Percentiles rank a stretch among this genome's conserved stretches.
phyloP scores from a whole-genome alignment of 2,113 vertebrate species.

The human region GRCh38 chr7:15620501-15621000 shows the following conservation, averaged over 20 bases:
- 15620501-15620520: no score
- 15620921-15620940: constrained; percentile 71
- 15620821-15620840: constrained; percentile 77
- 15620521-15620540: no score
- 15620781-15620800: constrained; percentile 79
- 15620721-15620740: constrained; percentile 66
- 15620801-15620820: constrained; percentile 62
- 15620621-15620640: constrained; percentile 19
- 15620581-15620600: background rate
- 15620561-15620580: no score
- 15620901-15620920: constrained; percentile 72
- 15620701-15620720: constrained; percentile 61
- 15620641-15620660: background rate
- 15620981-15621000: constrained; percentile 74
- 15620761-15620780: constrained; percentile 79
- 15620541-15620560: no score
- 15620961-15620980: constrained; percentile 66
- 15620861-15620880: constrained; percentile 74
- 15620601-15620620: constrained; percentile 21
- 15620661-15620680: constrained; percentile 46
- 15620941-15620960: constrained; percentile 79
- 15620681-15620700: constrained; percentile 44
- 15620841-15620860: constrained; percentile 67
- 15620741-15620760: constrained; percentile 70
- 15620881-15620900: constrained; percentile 63